These are phyloP conservation scores for Bombus consobrinus DNA, from an alignment of 1,140 invertebrate genomes.

Conservation along the genomic window DNA sequence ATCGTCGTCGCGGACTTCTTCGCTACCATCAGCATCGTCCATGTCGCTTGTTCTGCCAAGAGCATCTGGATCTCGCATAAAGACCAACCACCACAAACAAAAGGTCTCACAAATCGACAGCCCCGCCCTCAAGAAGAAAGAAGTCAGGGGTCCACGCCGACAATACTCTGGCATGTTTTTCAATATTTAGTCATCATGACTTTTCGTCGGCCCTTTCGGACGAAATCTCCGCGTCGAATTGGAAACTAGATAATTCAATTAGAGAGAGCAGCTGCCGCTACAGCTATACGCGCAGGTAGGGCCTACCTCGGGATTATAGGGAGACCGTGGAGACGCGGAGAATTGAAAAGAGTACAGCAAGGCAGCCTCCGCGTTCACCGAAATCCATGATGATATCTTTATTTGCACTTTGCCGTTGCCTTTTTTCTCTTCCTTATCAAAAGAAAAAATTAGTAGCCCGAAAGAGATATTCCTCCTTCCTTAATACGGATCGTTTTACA, in stretches of 20 bases:
- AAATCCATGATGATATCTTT: slow-evolving; percentile 51
- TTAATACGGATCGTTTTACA: neutral
- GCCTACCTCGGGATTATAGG: slow-evolving; percentile 47
- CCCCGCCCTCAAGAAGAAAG: slow-evolving; percentile 56
- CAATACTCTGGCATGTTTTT: slow-evolving; percentile 81
- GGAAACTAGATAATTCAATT: slow-evolving; percentile 83
- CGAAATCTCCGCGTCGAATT: slow-evolving; percentile 82
- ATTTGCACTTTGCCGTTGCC: slow-evolving; percentile 24
- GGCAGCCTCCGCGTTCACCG: slow-evolving; percentile 34
- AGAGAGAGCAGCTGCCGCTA: slow-evolving; percentile 79
- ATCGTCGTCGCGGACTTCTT: neutral
- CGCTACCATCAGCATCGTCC: neutral
- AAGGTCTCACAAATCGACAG: slow-evolving; percentile 65
- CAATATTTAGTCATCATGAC: slow-evolving; percentile 83
- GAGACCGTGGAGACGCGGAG: slow-evolving; percentile 18
- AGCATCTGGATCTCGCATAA: slow-evolving; percentile 58
- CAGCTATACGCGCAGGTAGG: slow-evolving; percentile 55
- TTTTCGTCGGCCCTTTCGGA: slow-evolving; percentile 79
- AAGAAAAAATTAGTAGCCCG: neutral
- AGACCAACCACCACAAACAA: slow-evolving; percentile 66
- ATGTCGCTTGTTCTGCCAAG: neutral
- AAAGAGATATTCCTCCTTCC: too few species aligned
- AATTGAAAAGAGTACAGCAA: slow-evolving; percentile 15
- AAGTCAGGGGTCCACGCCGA: slow-evolving; percentile 57
- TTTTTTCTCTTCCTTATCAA: neutral